These are phyloP conservation scores for Aphodius sticticus DNA, from an alignment of 2,888 invertebrate species.

Conservation along the genomic window DNA sequence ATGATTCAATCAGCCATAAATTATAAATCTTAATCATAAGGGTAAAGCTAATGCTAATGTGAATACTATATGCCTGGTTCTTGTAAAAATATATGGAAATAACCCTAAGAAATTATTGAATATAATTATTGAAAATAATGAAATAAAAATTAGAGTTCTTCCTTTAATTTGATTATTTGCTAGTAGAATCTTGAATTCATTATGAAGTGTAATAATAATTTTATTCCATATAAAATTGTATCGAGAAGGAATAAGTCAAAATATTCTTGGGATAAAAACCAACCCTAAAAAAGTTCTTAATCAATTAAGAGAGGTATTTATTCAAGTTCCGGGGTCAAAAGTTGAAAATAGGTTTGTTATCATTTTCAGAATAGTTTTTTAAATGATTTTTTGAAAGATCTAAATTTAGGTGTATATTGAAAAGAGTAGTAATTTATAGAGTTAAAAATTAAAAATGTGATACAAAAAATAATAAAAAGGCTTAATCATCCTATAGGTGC, in stretches of 20 bases:
- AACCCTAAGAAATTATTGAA: constrained; percentile 75
- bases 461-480: constrained; percentile 57
- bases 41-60: constrained; percentile 68
- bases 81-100: constrained; percentile 76
- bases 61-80: constrained; percentile 70
- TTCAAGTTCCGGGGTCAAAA: too few relatives aligned
- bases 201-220: constrained; percentile 61
- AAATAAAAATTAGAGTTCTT: constrained; percentile 65
- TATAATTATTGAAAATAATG: constrained; percentile 67
- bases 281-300: constrained; percentile 50
- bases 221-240: constrained; percentile 45
- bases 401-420: constrained; percentile 52
- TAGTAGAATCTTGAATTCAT: constrained; percentile 68
- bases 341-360: constrained; percentile 63
- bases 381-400: constrained; percentile 43
- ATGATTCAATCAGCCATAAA: constrained; percentile 71
- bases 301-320: too few relatives aligned
- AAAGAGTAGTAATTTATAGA: constrained; percentile 64
- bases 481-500: constrained; percentile 66
- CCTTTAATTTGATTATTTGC: constrained; percentile 59
- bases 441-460: constrained; percentile 63
- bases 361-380: constrained; percentile 65
- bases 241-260: constrained; percentile 66
- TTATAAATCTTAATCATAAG: constrained; percentile 71
- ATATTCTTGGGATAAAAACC: constrained; percentile 63